Evolutionary conservation across 2,113 vertebrate genomes (phyloP).

Genomic region (Anhinga anhinga): DNA sequence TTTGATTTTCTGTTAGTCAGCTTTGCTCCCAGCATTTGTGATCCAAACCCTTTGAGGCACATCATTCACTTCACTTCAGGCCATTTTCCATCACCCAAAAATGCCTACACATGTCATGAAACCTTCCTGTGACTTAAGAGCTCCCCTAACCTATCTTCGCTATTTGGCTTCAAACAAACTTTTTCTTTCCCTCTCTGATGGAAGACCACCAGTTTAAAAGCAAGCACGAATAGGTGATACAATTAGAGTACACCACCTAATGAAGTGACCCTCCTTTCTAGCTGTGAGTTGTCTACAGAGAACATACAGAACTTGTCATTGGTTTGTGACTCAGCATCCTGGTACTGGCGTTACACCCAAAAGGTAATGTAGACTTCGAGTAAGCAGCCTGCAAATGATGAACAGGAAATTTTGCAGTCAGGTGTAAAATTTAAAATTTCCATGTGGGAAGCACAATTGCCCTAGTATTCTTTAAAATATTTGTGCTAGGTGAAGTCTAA

Average conservation of each 20-base stretch:
- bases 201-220: not conserved
- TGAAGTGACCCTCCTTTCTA: not conserved
- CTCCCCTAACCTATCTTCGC: not conserved
- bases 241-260: not conserved
- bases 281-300: not conserved
- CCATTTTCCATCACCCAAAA: not conserved
- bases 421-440: not conserved
- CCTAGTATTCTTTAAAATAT: not conserved
- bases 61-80: not conserved
- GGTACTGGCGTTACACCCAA: not conserved
- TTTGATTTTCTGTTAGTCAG: not conserved
- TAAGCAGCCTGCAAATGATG: not conserved
- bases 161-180: not conserved
- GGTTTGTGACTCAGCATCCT: not conserved
- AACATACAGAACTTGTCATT: not conserved
- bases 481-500: not conserved
- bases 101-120: not conserved
- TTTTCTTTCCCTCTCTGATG: not conserved
- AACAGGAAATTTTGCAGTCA: not conserved
- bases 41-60: not conserved
- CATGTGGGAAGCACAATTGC: not conserved
- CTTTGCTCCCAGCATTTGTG: not conserved
- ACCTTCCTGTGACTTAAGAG: not conserved
- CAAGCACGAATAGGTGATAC: not conserved
- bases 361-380: not conserved